Base-by-base conservation (phyloP, 2,888 invertebrate genomes). In the Rhingia rostrata region DNA sequence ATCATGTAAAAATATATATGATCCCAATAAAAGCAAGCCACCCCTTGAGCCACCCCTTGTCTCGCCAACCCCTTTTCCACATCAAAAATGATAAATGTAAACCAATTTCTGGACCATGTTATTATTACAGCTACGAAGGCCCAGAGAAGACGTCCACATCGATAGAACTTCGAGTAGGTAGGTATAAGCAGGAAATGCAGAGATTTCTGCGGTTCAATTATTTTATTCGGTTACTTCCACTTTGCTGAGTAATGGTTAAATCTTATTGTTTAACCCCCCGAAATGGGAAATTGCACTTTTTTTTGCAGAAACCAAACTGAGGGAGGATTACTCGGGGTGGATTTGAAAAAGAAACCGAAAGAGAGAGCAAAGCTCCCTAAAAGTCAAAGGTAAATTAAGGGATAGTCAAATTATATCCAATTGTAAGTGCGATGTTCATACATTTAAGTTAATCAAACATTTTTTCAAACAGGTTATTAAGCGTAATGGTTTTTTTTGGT, bases 401-500 rank as follows among this genome's bases (percentile, higher is more conserved):
- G 79, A 69, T 79, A 70, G 79, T 79, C 70, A 69, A 74, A 84
- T 80, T 74, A 84, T 83, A 56, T 84, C 63, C 69, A 56, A 84
- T 79, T 84, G 80, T 84, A 69, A 79, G 49, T 64, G 69, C 74
- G 74, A 72, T 64, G 41, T 84, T 69, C 83, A 84, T 84, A 64
- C 45, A 84, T 84, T 84, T 79, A 80, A 79, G 80, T 74, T 79
- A 79, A 84, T 80, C 73, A 84, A 84, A 60, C 74, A 80, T 84
- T 84, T 84, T 84, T 79, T 84, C 80, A 84, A 84, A 84, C 79
- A 84, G 83, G 73, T 73, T 79, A 79, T 79, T 83, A 79, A 83
- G 49, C 69, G 63, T 84, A 84, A 84, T 84, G 80, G 74, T 73
- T 54, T 10, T 39, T 64, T 73, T 54, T 60, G 66, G 64, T 10